Evolutionary conservation across 1,140 invertebrate genomes (phyloP).

Genomic region (Drosophila tristis): DNA sequence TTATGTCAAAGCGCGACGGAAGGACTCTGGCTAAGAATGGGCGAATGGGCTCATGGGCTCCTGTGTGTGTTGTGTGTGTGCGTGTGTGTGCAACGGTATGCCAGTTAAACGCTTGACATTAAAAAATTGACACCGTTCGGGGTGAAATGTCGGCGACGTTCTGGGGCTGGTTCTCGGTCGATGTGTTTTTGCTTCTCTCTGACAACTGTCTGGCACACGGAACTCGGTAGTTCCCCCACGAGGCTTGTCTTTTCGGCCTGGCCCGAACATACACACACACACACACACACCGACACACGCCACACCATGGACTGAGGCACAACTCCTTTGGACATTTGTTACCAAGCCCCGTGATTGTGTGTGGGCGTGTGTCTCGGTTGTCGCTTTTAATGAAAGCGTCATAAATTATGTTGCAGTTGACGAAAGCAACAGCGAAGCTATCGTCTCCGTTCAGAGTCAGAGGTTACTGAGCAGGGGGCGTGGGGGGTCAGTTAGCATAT

Average conservation of each 20-base stretch:
- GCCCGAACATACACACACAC: conserved; percentile 60
- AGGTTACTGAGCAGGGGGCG: conserved; percentile 13
- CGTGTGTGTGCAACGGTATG: conserved; percentile 53
- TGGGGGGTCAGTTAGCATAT: conserved; percentile 57
- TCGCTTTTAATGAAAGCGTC: conserved; percentile 83
- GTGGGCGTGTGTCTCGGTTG: conserved; percentile 79
- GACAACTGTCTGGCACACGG: conserved; percentile 80
- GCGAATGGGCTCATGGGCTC: no score
- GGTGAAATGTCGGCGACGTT: conserved; percentile 77
- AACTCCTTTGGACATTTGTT: conserved; percentile 62
- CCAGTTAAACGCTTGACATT: conserved; percentile 80
- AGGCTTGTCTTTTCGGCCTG: conserved; percentile 34
- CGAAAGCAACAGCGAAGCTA: conserved; percentile 71
- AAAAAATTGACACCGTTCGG: conserved; percentile 84
- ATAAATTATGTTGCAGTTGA: conserved; percentile 84
- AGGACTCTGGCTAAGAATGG: conserved; percentile 24
- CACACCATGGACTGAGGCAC: conserved; percentile 1
- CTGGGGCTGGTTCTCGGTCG: conserved; percentile 14
- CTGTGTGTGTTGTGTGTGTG: no score
- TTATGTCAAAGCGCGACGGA: conserved; percentile 74
- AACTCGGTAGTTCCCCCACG: conserved; percentile 42
- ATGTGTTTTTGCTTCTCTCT: conserved; percentile 40
- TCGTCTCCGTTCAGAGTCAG: conserved; percentile 17
- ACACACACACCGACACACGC: conserved; percentile 47
- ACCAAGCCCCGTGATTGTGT: conserved; percentile 67